These are phyloP conservation scores for Phaethon lepturus DNA, from an alignment of 2,113 vertebrate species.

Conservation along the genomic window DNA sequence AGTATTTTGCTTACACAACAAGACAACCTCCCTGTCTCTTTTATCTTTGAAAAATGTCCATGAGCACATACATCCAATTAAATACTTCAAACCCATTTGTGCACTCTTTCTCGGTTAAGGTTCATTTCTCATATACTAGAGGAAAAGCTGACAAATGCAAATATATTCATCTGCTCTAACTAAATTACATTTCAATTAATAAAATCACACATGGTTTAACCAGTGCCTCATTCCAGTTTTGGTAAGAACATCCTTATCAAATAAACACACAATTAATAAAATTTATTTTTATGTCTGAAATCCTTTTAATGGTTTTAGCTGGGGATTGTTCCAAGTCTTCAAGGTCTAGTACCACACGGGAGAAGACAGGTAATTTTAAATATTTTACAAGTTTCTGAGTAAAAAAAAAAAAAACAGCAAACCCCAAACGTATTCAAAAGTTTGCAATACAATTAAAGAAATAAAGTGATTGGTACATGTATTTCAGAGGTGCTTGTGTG, in stretches of 20 bases:
- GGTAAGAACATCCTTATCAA: constrained; percentile 4
- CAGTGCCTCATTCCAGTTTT: not conserved
- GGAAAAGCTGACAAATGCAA: constrained; percentile 23
- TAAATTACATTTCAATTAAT: constrained; percentile 26
- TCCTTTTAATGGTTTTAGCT: not conserved
- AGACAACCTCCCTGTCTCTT: not conserved
- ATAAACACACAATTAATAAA: not conserved
- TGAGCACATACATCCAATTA: not conserved
- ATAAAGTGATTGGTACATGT: not conserved
- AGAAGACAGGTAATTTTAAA: not conserved
- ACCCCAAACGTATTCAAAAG: not conserved
- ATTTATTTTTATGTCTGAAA: constrained; percentile 7
- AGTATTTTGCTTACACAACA: not conserved
- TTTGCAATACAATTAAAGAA: not conserved
- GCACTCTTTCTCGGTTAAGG: not conserved
- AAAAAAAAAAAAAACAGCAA: not conserved
- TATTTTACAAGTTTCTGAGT: not conserved
- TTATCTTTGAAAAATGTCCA: not conserved
- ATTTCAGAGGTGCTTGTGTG: not conserved
- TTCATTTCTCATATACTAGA: not conserved
- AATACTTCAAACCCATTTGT: not conserved
- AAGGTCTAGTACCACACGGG: not conserved
- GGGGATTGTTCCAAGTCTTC: not conserved
- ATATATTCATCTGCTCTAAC: not conserved
- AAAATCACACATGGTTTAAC: not conserved